Base-by-base conservation (phyloP, 2,797 vertebrate species). In the Sparus aurata region DNA sequence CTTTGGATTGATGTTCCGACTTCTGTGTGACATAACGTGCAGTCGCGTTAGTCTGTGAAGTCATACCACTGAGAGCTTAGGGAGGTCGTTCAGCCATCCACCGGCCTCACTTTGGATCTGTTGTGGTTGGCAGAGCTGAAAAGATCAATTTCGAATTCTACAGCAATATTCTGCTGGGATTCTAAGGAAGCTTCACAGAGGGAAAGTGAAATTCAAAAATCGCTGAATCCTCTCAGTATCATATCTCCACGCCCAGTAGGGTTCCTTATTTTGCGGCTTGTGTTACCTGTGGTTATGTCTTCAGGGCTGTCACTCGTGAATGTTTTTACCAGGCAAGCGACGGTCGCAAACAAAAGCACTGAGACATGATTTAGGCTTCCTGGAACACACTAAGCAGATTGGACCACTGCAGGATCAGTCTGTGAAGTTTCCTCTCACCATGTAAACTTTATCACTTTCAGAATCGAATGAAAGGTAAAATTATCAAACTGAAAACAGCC, bases 91-190 rank as follows among this genome's bases (percentile, higher is more conserved):
- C 30, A 27, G 12, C 73, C 54, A 22, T 52, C 49, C 64, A 68
- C 60, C 38, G 25, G 12, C 10, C 53, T 13, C 22, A 41, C 23
- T 30, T 68, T 6, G 23, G 67, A 25, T 74, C 45, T 60, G 60
- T 60, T 57, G 20, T 61, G 58, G 53, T 43, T 63, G 30, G 20
- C 25, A 58, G 18, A 60, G 57, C 57, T 0, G 54, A 60, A 68
- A n/a, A 30, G 58, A 83, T 75, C 53, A 30, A 22, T 49, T 75
- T 85, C 62, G 59, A 78, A 80, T 73, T 65, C 67, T 23, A 8
- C 41, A 22, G 65, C 30, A 53, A 34, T 22, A n/a, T 69, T 41
- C 57, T 27, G 25, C n/a, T 25, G 23, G 38, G 62, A 67, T 58
- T 67, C 18, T 0, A 41, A 5, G 53, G n/a, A 59, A 49, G 49